A percentile compares a stretch with the other conserved stretches of the same genome.
Conservation (phyloP, 1,140 invertebrate genomes). For the Acromyrmex echinatior region DNA sequence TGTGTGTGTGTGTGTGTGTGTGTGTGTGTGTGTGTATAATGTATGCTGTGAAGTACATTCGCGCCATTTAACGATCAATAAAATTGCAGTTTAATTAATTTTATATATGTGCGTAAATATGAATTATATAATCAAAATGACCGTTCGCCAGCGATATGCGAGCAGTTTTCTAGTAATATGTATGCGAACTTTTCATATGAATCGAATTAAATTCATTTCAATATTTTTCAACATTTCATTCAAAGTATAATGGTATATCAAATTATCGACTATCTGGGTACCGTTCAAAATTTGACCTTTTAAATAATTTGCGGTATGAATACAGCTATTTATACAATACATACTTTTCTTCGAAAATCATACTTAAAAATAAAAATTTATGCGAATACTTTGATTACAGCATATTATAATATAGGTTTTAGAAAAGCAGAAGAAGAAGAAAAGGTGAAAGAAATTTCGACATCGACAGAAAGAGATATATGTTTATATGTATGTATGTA, state of each 20-base stretch:
- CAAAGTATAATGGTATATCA: constrained; percentile 29
- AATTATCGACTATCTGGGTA: constrained; percentile 26
- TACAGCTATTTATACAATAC: neutral
- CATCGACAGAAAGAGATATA: neutral
- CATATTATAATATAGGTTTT: neutral
- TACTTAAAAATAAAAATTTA: constrained; percentile 24
- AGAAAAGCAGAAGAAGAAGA: neutral
- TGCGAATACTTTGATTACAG: neutral
- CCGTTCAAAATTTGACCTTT: constrained; percentile 13
- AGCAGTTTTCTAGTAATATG: constrained; percentile 31
- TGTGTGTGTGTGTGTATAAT: no score
- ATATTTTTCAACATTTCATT: constrained; percentile 63
- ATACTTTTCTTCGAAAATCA: neutral
- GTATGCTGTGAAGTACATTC: neutral
- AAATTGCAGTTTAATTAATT: constrained; percentile 66
- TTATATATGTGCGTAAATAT: constrained; percentile 46
- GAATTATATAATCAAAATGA: neutral
- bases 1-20: no score
- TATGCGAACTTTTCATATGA: neutral
- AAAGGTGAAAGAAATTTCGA: neutral
- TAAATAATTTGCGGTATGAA: neutral
- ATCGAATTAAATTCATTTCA: constrained; percentile 63
- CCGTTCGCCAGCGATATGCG: neutral
- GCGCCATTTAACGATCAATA: neutral
- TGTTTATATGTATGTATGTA: no score